Evolutionary conservation across 53 echinoderm and acorn worm genomes (phyloP).

Genomic region (Arbacia lixula): DNA sequence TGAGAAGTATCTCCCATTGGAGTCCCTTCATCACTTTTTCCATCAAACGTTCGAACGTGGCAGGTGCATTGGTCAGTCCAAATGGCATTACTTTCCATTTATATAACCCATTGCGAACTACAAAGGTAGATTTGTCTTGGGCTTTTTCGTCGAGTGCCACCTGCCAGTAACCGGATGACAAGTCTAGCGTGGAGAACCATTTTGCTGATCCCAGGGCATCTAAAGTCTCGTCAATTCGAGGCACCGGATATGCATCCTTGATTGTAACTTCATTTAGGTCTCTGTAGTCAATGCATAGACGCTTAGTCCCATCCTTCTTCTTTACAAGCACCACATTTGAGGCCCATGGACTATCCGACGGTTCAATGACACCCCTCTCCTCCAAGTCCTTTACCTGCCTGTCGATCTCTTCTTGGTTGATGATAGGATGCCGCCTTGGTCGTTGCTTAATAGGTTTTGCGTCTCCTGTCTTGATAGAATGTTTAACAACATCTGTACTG

Average conservation of each 20-base stretch:
- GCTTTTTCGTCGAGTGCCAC: conserved; percentile 54
- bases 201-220: conserved; percentile 57
- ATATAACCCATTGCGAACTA: conserved; percentile 48
- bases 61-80: conserved; percentile 60
- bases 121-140: conserved; percentile 54
- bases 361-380: conserved; percentile 44
- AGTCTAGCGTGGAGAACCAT: conserved; percentile 60
- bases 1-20: conserved; percentile 59
- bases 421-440: conserved; percentile 53
- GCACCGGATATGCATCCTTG: conserved; percentile 63
- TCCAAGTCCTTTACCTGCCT: conserved; percentile 54
- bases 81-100: conserved; percentile 68
- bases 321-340: conserved; percentile 51
- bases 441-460: conserved; percentile 32
- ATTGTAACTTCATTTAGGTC: conserved; percentile 60
- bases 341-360: conserved; percentile 44
- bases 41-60: conserved; percentile 62
- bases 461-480: conserved; percentile 62
- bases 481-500: conserved; percentile 48
- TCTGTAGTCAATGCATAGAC: conserved; percentile 64
- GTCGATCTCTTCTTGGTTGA: conserved; percentile 37
- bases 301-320: conserved; percentile 60
- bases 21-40: conserved; percentile 55
- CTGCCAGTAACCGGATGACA: conserved; percentile 57
- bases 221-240: conserved; percentile 54